Evolutionary conservation across 2,888 invertebrate species (phyloP).

Genomic region (Volucella zonaria): DNA sequence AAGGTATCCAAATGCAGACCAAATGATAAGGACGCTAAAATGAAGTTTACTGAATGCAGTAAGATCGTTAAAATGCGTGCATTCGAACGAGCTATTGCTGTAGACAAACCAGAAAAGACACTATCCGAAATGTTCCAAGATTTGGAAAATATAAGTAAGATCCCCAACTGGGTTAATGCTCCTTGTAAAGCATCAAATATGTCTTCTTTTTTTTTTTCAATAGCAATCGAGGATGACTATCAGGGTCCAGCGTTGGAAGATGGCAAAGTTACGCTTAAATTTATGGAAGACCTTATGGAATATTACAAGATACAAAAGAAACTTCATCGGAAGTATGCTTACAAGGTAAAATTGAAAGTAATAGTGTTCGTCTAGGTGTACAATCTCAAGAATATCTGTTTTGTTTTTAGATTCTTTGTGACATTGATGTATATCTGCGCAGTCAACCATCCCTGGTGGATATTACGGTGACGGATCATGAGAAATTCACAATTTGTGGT

Average conservation of each 20-base stretch:
- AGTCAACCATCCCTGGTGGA: constrained; percentile 94
- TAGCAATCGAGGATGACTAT: constrained; percentile 97
- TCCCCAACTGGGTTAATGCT: neutral
- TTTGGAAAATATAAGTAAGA: constrained; percentile 93
- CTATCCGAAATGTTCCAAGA: constrained; percentile 93
- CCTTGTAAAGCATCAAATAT: constrained; percentile 8
- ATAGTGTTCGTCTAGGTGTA: neutral
- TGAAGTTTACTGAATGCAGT: constrained; percentile 95
- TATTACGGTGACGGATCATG: constrained; percentile 91
- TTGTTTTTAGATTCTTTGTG: constrained; percentile 90
- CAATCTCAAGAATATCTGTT: neutral
- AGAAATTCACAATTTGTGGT: constrained; percentile 98
- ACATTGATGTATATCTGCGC: constrained; percentile 92
- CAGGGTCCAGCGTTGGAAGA: constrained; percentile 94
- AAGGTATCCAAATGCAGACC: constrained; percentile 96
- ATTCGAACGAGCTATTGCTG: constrained; percentile 98
- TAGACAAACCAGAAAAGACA: constrained; percentile 93
- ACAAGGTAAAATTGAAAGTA: constrained; percentile 87
- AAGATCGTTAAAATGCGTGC: constrained; percentile 97
- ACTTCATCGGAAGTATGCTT: constrained; percentile 98
- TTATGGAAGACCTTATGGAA: constrained; percentile 94
- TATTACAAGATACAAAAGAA: constrained; percentile 95
- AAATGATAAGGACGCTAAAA: constrained; percentile 95
- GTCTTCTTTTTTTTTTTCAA: constrained; percentile 73
- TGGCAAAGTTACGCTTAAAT: constrained; percentile 93